phyloP scores from a whole-genome alignment of 1,140 invertebrate species.

The Pteromalus puparum region DNA sequence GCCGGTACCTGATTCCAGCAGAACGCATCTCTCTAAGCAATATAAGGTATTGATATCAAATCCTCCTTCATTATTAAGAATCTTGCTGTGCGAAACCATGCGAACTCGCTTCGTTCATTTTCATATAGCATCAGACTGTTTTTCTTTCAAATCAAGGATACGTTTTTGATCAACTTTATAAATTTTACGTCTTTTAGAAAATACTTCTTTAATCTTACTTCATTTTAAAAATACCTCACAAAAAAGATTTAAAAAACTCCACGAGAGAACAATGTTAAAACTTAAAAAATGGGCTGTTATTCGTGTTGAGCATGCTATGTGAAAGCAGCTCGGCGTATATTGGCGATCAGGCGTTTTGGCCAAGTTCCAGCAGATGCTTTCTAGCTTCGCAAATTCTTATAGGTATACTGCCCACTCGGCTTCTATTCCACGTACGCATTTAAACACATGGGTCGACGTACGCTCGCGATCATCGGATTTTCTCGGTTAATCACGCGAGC shows the following conservation, averaged over 20 bases:
- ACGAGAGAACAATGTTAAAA: not conserved
- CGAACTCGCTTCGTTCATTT: too few species aligned
- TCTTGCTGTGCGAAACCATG: too few species aligned
- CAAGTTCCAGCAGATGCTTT: slow-evolving; percentile 59
- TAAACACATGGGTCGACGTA: slow-evolving; percentile 57
- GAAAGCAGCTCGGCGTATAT: slow-evolving; percentile 55
- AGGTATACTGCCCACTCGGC: slow-evolving; percentile 46
- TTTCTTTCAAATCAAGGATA: too few species aligned
- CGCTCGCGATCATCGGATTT: slow-evolving; percentile 58
- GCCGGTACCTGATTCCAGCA: not conserved
- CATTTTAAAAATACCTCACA: not conserved
- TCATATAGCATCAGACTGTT: too few species aligned
- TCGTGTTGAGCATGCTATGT: slow-evolving; percentile 26
- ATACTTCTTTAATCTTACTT: not conserved
- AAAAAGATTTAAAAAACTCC: not conserved
- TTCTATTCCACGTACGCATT: slow-evolving; percentile 45
- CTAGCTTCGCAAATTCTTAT: slow-evolving; percentile 61
- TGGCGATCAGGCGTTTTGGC: slow-evolving; percentile 60
- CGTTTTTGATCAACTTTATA: too few species aligned
- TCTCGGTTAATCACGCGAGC: slow-evolving; percentile 62
- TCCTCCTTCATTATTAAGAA: not conserved
- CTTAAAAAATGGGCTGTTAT: slow-evolving; percentile 41
- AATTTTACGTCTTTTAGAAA: too few species aligned
- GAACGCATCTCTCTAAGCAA: not conserved
- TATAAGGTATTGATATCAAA: not conserved